Evolutionary conservation across 2,797 vertebrate genomes (phyloP).

Genomic region (Ctenopoma kingsleyae): DNA sequence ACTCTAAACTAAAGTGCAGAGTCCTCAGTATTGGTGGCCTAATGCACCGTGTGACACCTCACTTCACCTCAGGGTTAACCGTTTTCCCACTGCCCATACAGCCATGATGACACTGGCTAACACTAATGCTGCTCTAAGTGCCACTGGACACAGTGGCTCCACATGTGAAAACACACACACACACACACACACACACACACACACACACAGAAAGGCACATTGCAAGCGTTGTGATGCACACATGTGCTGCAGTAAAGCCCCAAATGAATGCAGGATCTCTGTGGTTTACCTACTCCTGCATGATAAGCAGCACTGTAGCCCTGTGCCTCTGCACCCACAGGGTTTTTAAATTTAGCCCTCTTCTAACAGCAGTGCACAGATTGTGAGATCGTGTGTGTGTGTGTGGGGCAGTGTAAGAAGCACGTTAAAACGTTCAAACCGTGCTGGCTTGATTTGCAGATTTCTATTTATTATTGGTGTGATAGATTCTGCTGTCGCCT

Average conservation of each 20-base stretch:
- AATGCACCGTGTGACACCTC: background rate
- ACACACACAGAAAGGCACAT: background rate
- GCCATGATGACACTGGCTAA: constrained; percentile 53
- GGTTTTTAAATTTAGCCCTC: constrained; percentile 8
- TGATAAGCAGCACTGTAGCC: constrained; percentile 34
- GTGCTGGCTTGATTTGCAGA: background rate
- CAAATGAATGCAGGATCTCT: constrained; percentile 45
- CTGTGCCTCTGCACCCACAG: constrained; percentile 12
- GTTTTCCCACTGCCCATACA: constrained; percentile 37
- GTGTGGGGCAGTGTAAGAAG: background rate
- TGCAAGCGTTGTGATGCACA: constrained; percentile 14
- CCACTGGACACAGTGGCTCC: constrained; percentile 11
- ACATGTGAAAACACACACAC: constrained; percentile 55
- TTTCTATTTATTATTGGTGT: background rate
- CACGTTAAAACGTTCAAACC: background rate
- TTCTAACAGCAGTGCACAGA: background rate
- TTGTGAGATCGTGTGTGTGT: no score
- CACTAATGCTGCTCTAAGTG: constrained; percentile 57
- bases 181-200: constrained; percentile 21
- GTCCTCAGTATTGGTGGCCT: constrained; percentile 28
- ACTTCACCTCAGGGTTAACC: constrained; percentile 52
- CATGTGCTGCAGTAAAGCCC: constrained; percentile 43
- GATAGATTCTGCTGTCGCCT: constrained; percentile 1
- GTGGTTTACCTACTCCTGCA: constrained; percentile 41
- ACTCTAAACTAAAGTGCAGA: constrained; percentile 14